phyloP scores from a whole-genome alignment of 2,888 invertebrate genomes.

The Drosophila mimetica region DNA sequence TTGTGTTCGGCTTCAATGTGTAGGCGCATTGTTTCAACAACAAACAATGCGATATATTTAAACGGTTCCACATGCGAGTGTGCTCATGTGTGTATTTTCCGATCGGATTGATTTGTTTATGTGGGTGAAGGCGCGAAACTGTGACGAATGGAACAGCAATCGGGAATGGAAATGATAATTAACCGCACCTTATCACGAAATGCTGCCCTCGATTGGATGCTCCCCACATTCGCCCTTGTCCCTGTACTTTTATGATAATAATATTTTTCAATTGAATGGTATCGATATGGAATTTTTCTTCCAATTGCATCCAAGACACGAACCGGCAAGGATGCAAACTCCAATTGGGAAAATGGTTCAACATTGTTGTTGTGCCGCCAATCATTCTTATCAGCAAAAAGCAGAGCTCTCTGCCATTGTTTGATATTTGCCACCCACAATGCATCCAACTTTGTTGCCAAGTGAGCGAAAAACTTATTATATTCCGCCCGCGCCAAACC shows the following conservation, averaged over 20 bases:
- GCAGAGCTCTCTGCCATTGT: constrained; percentile 52
- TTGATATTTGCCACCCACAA: constrained; percentile 50
- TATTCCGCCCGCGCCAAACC: constrained; percentile 38
- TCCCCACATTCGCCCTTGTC: constrained; percentile 22
- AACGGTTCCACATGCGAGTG: constrained; percentile 36
- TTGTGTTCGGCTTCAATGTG: constrained; percentile 28
- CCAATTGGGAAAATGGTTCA: constrained; percentile 48
- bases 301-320: constrained; percentile 42
- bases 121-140: constrained; percentile 34
- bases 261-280: neutral
- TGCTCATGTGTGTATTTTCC: neutral
- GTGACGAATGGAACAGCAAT: constrained; percentile 47
- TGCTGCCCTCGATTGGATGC: constrained; percentile 12
- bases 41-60: constrained; percentile 48
- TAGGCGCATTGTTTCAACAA: constrained; percentile 43
- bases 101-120: constrained; percentile 29
- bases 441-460: constrained; percentile 73
- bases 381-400: constrained; percentile 76
- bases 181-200: constrained; percentile 44
- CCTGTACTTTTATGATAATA: constrained; percentile 11
- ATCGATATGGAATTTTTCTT: constrained; percentile 3
- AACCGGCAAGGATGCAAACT: constrained; percentile 43
- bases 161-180: constrained; percentile 23
- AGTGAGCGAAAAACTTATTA: constrained; percentile 64
- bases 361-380: constrained; percentile 49